Evolutionary conservation across 2,797 vertebrate species (phyloP), one percentile per base, ranked within the genome.

Genomic region (Octomys mimax): DNA sequence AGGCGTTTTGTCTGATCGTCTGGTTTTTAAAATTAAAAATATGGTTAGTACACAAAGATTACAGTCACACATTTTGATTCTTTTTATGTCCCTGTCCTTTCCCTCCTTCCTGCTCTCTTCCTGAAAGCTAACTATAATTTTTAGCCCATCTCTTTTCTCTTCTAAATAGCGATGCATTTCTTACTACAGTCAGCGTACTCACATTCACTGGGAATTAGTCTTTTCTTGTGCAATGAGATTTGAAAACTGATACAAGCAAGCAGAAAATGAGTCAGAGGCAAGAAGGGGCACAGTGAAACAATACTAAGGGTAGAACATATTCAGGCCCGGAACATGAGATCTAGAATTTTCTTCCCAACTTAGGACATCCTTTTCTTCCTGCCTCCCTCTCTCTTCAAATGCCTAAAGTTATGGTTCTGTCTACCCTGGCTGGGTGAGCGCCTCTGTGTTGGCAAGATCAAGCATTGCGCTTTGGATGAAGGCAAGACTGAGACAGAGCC

Each of bases 111-210:
- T 11, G 22, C 22, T 73, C 71, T 73, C 12, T 42, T 73, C 36
- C 22, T 13, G 5, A 73, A 42, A 22, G 11, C 82, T 61, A 18
- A 52, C 31, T 79, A 52, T 73, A 3, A n/a, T 57, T 82, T 90
- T n/a, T 49, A 86, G 93, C 96, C 66, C 28, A 61, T 24, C 39
- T 92, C 94, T 86, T 16, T 14, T 91, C 93, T 93, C 87, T 80
- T 68, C 2, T 88, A 31, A 31, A 90, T 71, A 82, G 88, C 52
- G 5, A 4, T 62, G 1, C 1, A 21, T 64, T 97, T 97, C 33
- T 33, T 68, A 39, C 46, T 57, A 26, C 79, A 52, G 83, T 62
- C 52, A 1, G 82, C 19, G 54, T 92, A 90, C 71, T 82, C 68
- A 54, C 83, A 39, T 36, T 52, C 49, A 82, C 39, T 26, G 11